Evolutionary conservation across 2,113 vertebrate genomes (phyloP).

Genomic region (Elachura formosa): DNA sequence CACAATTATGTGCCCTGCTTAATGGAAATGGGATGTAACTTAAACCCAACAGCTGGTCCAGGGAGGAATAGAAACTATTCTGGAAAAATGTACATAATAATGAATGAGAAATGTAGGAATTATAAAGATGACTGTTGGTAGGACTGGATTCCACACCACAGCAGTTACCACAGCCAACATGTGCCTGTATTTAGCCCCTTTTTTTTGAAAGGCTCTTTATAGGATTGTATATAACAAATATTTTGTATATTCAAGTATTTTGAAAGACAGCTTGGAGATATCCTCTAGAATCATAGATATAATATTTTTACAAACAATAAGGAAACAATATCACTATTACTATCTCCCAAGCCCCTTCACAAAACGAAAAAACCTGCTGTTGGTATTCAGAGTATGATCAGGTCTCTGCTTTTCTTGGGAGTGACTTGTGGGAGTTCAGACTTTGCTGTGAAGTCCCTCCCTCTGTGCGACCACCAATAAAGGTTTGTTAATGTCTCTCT

Average conservation of each 20-base stretch:
- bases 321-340: not conserved
- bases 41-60: not conserved
- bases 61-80: not conserved
- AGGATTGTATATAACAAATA: not conserved
- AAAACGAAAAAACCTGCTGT: not conserved
- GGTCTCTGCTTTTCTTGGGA: not conserved
- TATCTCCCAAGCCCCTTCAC: not conserved
- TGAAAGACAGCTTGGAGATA: not conserved
- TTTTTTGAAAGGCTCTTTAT: not conserved
- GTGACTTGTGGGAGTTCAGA: not conserved
- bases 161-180: not conserved
- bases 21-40: not conserved
- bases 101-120: not conserved
- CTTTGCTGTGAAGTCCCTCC: not conserved
- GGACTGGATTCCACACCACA: not conserved
- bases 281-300: not conserved
- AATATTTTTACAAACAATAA: not conserved
- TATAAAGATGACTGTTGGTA: not conserved
- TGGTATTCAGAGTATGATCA: not conserved
- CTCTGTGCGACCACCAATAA: not conserved
- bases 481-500: not conserved
- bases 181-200: accelerated
- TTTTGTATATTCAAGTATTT: not conserved
- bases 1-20: not conserved
- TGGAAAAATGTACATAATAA: not conserved